These are phyloP conservation scores for Muschampia plurimacula DNA, from an alignment of 2,888 invertebrate genomes.

Conservation along the genomic window DNA sequence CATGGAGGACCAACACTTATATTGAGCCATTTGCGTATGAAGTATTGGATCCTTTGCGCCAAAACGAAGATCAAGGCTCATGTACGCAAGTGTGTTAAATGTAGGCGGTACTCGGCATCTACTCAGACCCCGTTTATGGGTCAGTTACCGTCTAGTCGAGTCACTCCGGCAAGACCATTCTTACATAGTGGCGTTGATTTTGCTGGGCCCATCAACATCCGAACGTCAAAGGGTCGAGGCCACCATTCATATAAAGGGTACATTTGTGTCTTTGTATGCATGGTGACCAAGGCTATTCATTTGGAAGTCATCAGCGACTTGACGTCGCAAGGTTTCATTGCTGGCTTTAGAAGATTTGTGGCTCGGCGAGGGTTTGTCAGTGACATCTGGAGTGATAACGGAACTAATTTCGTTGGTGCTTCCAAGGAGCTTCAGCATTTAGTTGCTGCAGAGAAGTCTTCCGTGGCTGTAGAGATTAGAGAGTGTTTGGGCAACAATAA, in stretches of 20 bases:
- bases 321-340: neutral
- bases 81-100: neutral
- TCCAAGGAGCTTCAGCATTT: neutral
- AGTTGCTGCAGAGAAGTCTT: slow-evolving; percentile 1
- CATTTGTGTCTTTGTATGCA: neutral
- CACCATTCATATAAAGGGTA: slow-evolving; percentile 5
- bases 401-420: slow-evolving; percentile 9
- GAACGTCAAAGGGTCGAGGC: slow-evolving; percentile 4
- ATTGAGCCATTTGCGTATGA: neutral
- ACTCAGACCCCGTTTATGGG: neutral
- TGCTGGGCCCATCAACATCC: slow-evolving; percentile 2
- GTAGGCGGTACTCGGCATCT: slow-evolving; percentile 1
- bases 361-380: neutral
- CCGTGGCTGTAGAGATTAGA: slow-evolving; percentile 1
- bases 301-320: neutral
- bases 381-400: slow-evolving; percentile 1
- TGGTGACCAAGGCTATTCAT: neutral
- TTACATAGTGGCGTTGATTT: neutral
- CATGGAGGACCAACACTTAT: slow-evolving; percentile 1
- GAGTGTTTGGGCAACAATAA: slow-evolving; percentile 5
- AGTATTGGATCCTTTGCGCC: neutral
- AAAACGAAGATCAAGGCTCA: neutral
- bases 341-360: neutral
- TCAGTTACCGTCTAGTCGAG: neutral
- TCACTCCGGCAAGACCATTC: slow-evolving; percentile 2